Evolutionary conservation across 2,797 vertebrate species (phyloP).

Genomic region (Agapornis canus): DNA sequence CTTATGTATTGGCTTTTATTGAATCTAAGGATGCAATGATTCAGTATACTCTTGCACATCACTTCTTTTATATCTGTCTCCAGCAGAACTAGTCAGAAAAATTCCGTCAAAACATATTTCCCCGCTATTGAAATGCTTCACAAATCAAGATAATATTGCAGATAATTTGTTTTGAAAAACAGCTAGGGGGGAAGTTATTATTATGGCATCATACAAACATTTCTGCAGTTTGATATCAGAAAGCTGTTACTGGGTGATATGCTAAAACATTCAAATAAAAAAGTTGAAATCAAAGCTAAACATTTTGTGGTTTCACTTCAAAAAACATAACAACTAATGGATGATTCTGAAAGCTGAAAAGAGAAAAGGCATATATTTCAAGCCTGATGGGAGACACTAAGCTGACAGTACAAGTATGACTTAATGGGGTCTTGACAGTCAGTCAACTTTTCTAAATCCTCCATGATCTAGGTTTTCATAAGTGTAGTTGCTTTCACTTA

Average conservation of each 20-base stretch:
- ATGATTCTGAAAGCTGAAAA: background rate
- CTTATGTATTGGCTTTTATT: background rate
- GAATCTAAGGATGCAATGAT: background rate
- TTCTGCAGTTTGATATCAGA: background rate
- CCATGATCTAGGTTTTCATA: background rate
- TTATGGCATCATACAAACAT: background rate
- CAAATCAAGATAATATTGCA: background rate
- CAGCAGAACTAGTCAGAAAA: background rate
- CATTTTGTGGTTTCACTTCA: background rate
- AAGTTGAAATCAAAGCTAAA: background rate
- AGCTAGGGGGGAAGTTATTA: accelerated
- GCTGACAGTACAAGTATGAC: background rate
- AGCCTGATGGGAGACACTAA: background rate
- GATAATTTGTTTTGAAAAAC: background rate
- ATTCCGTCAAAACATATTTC: background rate
- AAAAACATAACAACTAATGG: background rate
- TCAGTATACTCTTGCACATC: background rate
- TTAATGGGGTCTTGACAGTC: background rate
- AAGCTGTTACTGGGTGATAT: background rate
- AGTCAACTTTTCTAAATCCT: background rate
- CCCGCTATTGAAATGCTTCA: background rate
- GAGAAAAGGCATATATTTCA: background rate
- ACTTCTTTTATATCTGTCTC: background rate
- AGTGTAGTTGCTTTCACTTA: background rate
- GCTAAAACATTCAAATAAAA: background rate